Percentiles rank a stretch among this genome's conserved stretches.
These are phyloP conservation scores for Muntiacus muntjak DNA, from an alignment of 2,113 vertebrate species.

Conservation along the genomic window DNA sequence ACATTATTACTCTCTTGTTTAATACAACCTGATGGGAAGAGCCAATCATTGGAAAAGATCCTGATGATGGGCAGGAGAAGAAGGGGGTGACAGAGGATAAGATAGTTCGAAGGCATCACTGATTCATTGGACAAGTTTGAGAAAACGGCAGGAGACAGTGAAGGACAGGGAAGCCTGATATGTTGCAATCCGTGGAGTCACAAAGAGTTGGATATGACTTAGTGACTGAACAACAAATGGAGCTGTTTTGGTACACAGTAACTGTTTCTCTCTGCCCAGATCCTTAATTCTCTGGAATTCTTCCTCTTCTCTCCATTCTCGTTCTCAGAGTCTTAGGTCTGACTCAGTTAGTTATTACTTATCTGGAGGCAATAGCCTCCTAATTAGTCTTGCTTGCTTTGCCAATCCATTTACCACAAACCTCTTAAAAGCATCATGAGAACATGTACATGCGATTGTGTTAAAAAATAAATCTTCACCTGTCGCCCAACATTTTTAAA, in stretches of 20 bases:
- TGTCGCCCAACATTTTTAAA: background rate
- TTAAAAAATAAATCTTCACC: background rate
- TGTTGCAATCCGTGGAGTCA: background rate
- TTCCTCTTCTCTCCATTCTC: background rate
- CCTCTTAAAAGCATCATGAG: background rate
- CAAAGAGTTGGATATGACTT: background rate
- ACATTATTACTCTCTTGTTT: background rate
- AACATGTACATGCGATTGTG: background rate
- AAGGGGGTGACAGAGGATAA: background rate
- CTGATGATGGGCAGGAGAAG: background rate
- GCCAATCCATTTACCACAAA: background rate
- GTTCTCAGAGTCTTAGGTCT: background rate
- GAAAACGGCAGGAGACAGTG: background rate
- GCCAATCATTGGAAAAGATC: background rate
- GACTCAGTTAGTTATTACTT: background rate
- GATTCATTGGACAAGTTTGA: background rate
- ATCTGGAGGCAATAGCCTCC: background rate
- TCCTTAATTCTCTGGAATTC: background rate
- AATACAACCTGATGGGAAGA: background rate
- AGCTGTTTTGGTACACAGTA: background rate
- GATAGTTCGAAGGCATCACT: background rate
- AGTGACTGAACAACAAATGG: background rate
- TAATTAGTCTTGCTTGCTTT: background rate
- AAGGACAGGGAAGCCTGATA: background rate
- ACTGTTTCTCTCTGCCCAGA: background rate